phyloP scores from a whole-genome alignment of 2,888 invertebrate genomes.

The Hirtodrosophila confusa region DNA sequence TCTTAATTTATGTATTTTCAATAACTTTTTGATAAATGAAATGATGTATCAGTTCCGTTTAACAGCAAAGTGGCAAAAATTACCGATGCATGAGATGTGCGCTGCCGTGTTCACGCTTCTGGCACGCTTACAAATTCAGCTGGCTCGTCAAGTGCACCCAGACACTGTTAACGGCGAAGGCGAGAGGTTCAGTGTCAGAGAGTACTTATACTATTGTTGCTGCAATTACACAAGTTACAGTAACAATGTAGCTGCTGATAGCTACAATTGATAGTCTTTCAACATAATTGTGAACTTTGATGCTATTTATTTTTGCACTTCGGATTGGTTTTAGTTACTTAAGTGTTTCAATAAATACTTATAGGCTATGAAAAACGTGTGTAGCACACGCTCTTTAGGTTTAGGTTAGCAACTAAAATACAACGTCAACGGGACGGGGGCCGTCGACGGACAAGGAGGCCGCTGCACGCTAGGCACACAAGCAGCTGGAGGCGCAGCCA shows the following conservation, averaged over 20 bases:
- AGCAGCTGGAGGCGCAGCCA: conserved; percentile 36
- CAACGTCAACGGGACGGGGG: conserved; percentile 45
- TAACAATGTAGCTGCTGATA: conserved; percentile 43
- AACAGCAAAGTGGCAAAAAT: background rate
- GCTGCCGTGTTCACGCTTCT: conserved; percentile 31
- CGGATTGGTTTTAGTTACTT: conserved; percentile 61
- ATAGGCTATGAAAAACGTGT: conserved; percentile 66
- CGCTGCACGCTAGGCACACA: conserved; percentile 59
- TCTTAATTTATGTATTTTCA: too few species aligned
- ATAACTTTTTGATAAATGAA: too few species aligned
- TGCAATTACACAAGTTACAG: conserved; percentile 54
- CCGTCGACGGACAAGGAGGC: conserved; percentile 31
- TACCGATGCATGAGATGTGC: conserved; percentile 1
- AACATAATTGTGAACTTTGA: conserved; percentile 63
- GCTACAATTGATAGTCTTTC: conserved; percentile 30
- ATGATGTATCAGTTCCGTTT: too few species aligned
- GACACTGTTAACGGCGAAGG: conserved; percentile 18
- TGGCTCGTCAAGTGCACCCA: conserved; percentile 23
- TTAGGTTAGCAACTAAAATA: conserved; percentile 78
- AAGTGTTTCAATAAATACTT: conserved; percentile 75
- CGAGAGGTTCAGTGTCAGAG: conserved; percentile 34
- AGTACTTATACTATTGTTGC: conserved; percentile 28
- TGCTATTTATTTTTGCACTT: conserved; percentile 65
- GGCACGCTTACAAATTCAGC: conserved; percentile 15
- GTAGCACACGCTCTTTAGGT: conserved; percentile 71